Base-by-base conservation (phyloP, 1,140 invertebrate species). In the Drosophila orosa region DNA sequence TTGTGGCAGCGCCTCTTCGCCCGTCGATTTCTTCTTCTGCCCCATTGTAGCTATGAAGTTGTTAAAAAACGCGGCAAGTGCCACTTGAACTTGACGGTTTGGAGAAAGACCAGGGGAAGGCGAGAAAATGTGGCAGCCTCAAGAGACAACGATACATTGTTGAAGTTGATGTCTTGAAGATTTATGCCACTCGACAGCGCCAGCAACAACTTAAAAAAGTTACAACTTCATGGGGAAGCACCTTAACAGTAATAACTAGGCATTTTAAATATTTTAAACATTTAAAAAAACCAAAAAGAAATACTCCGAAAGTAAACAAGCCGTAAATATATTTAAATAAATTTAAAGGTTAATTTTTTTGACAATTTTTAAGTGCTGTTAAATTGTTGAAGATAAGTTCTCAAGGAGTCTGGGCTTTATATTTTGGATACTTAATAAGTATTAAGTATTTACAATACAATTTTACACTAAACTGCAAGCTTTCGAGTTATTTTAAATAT, bases 11-110 rank as follows among this genome's bases (percentile, higher is more conserved):
- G 69, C 50, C 48, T 54, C 73, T 45, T 54, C 62, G 40, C 52
- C 24, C 29, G 62, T 33, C 33, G 55, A 76, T 76, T 55, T 58
- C 62, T 33, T 40, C 50, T 35, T 62, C 44, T n/a, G 22, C 44
- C 45, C 61, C 63, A 73, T 83, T 75, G 79, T 79, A 37, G 40
- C 60, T 63, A 87, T 87, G 68, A 87, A 87, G 83, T 80, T 80
- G 83, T 87, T 87, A 83, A 87, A 87, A 83, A 74, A 76, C 44
- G 72, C 84, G 84, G 82, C 84, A 83, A 89, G 84, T 78, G 84
- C 75, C 83, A 74, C 83, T 87, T 69, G 67, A 87, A 78, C 74
- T 73, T 79, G 78, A 76, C 78, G 62, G 42, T 62, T 68, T 52
- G n/a, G 55, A 58, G 63, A 47, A 66, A 57, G 47, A 40, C 45